A percentile compares a stretch with the other conserved stretches of the same genome.
Evolutionary conservation across 92 coral and sea anemone genomes (phyloP).

Genomic region (Epizoanthus ramosus): DNA sequence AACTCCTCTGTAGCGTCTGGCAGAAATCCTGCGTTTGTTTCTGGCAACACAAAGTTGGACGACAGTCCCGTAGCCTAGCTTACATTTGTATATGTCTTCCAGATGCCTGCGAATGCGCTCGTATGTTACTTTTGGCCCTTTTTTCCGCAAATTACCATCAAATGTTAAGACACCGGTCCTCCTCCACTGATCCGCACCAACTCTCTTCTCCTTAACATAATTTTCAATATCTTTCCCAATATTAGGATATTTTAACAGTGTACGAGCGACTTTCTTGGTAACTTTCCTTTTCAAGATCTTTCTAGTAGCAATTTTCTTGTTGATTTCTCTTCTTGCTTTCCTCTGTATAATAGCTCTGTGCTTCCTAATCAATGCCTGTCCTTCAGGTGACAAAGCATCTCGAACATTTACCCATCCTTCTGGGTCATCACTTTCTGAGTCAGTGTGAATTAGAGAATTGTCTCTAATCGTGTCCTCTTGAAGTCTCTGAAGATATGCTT

Average conservation of each 20-base stretch:
- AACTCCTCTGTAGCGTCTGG: constrained; percentile 38
- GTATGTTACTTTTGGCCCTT: constrained; percentile 39
- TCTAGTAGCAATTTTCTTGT: constrained; percentile 12
- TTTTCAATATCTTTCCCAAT: constrained; percentile 51
- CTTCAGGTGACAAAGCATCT: constrained; percentile 5
- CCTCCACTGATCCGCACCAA: constrained; percentile 47
- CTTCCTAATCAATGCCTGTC: not conserved
- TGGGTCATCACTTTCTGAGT: constrained; percentile 60
- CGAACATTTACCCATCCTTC: constrained; percentile 39
- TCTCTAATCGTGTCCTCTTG: not conserved
- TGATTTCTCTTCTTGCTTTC: constrained; percentile 3
- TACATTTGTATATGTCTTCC: constrained; percentile 26
- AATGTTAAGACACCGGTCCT: constrained; percentile 30
- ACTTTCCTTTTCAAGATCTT: constrained; percentile 36
- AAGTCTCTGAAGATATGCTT: constrained; percentile 24
- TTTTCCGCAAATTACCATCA: constrained; percentile 17
- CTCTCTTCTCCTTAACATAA: constrained; percentile 34
- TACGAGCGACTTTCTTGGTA: constrained; percentile 35
- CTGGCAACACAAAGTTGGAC: constrained; percentile 42
- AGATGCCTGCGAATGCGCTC: constrained; percentile 26
- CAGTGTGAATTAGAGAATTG: constrained; percentile 3
- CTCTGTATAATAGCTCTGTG: constrained; percentile 8
- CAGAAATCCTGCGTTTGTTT: constrained; percentile 54
- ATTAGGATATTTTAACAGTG: constrained; percentile 40
- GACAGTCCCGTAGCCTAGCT: constrained; percentile 35